phyloP scores from a whole-genome alignment of 2,797 vertebrate genomes.

The Sebastes dallii region DNA sequence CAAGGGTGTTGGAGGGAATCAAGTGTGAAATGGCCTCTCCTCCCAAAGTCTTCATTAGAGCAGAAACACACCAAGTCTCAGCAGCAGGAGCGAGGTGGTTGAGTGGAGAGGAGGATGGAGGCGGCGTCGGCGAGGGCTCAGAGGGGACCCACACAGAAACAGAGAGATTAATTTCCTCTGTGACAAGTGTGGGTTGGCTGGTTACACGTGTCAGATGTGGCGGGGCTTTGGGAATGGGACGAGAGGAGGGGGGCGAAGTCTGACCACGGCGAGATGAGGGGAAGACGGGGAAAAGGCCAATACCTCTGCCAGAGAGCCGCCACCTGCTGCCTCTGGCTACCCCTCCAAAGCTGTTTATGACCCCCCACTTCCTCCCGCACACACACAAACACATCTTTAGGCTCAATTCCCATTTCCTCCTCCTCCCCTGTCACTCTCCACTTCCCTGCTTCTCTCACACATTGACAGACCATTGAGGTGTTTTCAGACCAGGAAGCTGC shows the following conservation, averaged over 20 bases:
- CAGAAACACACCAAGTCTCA: constrained; percentile 58
- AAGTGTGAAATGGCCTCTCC: constrained; percentile 81
- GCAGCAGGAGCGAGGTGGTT: constrained; percentile 49
- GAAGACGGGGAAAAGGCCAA: constrained; percentile 33
- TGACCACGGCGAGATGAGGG: constrained; percentile 33
- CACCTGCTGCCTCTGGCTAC: constrained; percentile 46
- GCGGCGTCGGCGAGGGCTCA: constrained; percentile 35
- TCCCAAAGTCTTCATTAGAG: constrained; percentile 79
- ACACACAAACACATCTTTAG: constrained; percentile 39
- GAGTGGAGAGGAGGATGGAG: constrained; percentile 52
- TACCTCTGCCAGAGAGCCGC: constrained; percentile 25
- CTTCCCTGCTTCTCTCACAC: constrained; percentile 18
- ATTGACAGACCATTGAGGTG: constrained; percentile 35
- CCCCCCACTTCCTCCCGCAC: not conserved
- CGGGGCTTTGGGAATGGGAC: constrained; percentile 40
- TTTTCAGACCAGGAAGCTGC: constrained; percentile 28
- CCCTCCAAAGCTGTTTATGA: constrained; percentile 40
- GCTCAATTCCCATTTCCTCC: constrained; percentile 29
- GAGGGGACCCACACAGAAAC: constrained; percentile 58
- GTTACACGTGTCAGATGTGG: constrained; percentile 73
- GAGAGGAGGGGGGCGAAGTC: not conserved
- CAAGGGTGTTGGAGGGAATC: constrained; percentile 72
- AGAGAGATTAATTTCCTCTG: constrained; percentile 73
- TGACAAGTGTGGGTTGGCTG: constrained; percentile 73
- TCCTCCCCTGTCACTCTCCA: constrained; percentile 18